A percentile compares a stretch with the other conserved stretches of the same genome.
These are phyloP conservation scores for Diploscapter pachys DNA, from an alignment of 1,140 invertebrate species.

Conservation along the genomic window DNA sequence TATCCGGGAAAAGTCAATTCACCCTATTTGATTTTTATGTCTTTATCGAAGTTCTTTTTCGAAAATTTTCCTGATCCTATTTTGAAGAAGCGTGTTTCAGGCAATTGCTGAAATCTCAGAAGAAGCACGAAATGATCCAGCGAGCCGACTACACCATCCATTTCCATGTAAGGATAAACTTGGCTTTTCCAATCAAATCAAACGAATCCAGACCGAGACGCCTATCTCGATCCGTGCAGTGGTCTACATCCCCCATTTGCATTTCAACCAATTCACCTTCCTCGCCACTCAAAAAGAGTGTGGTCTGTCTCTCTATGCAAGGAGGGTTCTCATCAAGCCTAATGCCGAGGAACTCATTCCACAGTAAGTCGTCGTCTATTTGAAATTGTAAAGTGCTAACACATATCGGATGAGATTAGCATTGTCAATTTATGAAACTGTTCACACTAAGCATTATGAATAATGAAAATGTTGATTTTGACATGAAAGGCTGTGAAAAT, in stretches of 20 bases:
- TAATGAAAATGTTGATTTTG: no score
- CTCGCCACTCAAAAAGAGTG: conserved; percentile 72
- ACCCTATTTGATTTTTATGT: not conserved
- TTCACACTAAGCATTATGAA: no score
- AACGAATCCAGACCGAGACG: conserved; percentile 71
- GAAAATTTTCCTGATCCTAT: not conserved
- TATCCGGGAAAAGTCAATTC: not conserved
- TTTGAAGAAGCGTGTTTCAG: conserved; percentile 14
- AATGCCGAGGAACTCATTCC: conserved; percentile 31
- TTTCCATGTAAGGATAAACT: conserved; percentile 55
- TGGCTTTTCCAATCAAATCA: not conserved
- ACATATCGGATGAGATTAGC: not conserved
- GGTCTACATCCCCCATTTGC: conserved; percentile 86
- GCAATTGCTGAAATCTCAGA: conserved; percentile 46
- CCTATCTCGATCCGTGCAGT: conserved; percentile 84
- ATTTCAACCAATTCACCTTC: conserved; percentile 77
- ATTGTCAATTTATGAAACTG: no score
- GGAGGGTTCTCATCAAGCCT: conserved; percentile 49
- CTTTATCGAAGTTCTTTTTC: not conserved
- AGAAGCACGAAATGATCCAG: conserved; percentile 44
- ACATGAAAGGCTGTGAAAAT: no score
- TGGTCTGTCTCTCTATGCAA: conserved; percentile 79
- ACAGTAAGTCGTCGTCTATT: conserved; percentile 11
- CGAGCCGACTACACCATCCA: conserved; percentile 60
- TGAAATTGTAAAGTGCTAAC: not conserved